A percentile compares a stretch with the other conserved stretches of the same genome.
These are phyloP conservation scores for Caenorhabditis uteleia DNA, from an alignment of 2,888 invertebrate genomes.

Conservation along the genomic window DNA sequence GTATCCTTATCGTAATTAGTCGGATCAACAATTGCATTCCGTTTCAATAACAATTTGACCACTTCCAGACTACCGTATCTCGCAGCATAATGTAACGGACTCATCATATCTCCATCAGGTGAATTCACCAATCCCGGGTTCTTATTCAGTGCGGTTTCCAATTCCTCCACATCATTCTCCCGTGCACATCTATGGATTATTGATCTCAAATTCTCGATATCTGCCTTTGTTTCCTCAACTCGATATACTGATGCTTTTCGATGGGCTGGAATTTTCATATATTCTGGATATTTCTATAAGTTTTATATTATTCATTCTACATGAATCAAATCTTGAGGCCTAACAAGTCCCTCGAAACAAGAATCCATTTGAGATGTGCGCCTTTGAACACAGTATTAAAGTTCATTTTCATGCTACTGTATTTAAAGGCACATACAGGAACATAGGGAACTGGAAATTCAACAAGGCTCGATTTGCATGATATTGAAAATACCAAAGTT, in stretches of 20 bases:
- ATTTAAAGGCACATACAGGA: too few species aligned
- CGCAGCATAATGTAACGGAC: conserved; percentile 47
- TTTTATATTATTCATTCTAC: too few species aligned
- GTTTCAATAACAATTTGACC: conserved; percentile 30
- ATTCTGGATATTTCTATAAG: too few species aligned
- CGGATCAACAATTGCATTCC: conserved; percentile 22
- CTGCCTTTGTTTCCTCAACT: neutral
- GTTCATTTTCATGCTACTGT: too few species aligned
- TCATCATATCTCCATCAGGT: conserved; percentile 26
- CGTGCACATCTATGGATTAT: conserved; percentile 20
- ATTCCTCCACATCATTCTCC: conserved; percentile 8
- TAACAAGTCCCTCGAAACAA: too few species aligned
- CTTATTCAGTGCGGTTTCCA: neutral
- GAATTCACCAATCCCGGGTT: conserved; percentile 8
- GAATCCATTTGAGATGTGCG: too few species aligned
- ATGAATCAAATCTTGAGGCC: too few species aligned
- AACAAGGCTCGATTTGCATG: too few species aligned
- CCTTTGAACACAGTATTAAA: too few species aligned
- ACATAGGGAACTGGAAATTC: too few species aligned
- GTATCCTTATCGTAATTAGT: conserved; percentile 34
- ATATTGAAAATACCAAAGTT: too few species aligned
- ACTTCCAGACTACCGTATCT: conserved; percentile 41
- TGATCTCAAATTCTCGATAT: conserved; percentile 16
- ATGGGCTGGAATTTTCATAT: too few species aligned
- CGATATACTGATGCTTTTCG: conserved; percentile 19